Conservation (phyloP, 1,140 invertebrate species). For the Pseudomyrmex sp. region DNA sequence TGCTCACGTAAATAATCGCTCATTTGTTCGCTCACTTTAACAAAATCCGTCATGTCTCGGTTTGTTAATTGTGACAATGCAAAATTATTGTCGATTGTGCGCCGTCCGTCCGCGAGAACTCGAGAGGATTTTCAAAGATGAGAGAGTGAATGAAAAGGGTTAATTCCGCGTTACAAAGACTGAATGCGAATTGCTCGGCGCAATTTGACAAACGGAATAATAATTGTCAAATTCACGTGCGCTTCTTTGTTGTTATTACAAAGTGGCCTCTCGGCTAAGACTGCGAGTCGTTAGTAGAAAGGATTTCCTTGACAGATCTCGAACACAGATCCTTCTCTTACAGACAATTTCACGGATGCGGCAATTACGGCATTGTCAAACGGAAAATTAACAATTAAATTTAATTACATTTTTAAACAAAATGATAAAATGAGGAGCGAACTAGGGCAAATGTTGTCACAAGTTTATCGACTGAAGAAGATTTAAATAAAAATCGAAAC, state of each 20-base stretch:
- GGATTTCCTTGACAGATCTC: conserved; percentile 9
- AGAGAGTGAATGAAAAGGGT: conserved; percentile 35
- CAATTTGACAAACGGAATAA: conserved; percentile 36
- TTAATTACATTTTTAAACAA: too few species aligned
- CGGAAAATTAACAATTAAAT: background rate
- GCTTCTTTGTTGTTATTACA: conserved; percentile 6
- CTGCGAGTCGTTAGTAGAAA: conserved; percentile 7
- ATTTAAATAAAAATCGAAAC: background rate
- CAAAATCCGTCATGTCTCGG: too few species aligned
- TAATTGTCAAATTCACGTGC: conserved; percentile 32
- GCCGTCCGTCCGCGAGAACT: background rate
- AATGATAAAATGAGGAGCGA: too few species aligned
- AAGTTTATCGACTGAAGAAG: background rate
- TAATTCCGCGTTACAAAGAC: conserved; percentile 29
- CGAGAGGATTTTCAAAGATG: conserved; percentile 21
- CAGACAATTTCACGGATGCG: background rate
- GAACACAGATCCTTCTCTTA: background rate
- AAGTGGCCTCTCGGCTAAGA: background rate
- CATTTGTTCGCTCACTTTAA: too few species aligned
- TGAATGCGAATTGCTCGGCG: conserved; percentile 15
- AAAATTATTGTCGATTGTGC: conserved; percentile 15
- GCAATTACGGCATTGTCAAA: background rate
- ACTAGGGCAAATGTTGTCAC: too few species aligned
- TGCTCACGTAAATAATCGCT: too few species aligned
- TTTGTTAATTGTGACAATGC: conserved; percentile 27